Percentiles rank a stretch among this genome's conserved stretches.
These are phyloP conservation scores for Melanotaenia duboulayi DNA, from an alignment of 2,113 vertebrate species.

Conservation along the genomic window DNA sequence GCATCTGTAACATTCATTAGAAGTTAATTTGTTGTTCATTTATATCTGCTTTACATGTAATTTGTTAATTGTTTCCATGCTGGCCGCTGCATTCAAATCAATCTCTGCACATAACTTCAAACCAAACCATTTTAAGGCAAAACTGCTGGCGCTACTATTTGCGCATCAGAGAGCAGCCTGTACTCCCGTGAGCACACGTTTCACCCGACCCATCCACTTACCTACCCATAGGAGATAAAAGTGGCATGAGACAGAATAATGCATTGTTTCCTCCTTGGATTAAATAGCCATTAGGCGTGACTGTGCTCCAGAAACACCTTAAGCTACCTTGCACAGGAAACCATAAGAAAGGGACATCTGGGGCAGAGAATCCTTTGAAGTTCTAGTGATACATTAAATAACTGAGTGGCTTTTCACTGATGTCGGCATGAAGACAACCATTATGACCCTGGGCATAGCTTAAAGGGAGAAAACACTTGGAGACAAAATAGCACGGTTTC, in stretches of 20 bases:
- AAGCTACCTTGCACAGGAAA: constrained; percentile 56
- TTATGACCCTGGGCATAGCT: constrained; percentile 55
- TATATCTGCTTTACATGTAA: not conserved
- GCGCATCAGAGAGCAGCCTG: not conserved
- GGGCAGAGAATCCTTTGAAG: constrained; percentile 68
- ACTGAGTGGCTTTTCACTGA: constrained; percentile 56
- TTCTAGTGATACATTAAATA: constrained; percentile 57
- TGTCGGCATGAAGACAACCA: constrained; percentile 55
- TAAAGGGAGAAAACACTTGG: constrained; percentile 41
- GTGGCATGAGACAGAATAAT: constrained; percentile 41
- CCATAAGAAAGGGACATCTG: constrained; percentile 54
- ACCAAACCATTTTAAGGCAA: not conserved
- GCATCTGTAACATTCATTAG: not conserved
- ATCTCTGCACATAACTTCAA: not conserved
- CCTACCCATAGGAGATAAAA: constrained; percentile 32
- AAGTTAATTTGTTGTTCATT: constrained; percentile 29
- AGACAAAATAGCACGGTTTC: constrained; percentile 45
- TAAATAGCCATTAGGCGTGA: constrained; percentile 53
- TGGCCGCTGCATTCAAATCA: not conserved
- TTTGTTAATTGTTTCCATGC: constrained; percentile 10
- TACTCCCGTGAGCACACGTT: constrained; percentile 32
- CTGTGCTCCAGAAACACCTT: constrained; percentile 49
- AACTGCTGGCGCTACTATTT: constrained; percentile 3
- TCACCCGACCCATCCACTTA: not conserved
- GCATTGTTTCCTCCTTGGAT: constrained; percentile 37